Conservation (phyloP, 1,140 invertebrate genomes). For the Antheraea pernyi region DNA sequence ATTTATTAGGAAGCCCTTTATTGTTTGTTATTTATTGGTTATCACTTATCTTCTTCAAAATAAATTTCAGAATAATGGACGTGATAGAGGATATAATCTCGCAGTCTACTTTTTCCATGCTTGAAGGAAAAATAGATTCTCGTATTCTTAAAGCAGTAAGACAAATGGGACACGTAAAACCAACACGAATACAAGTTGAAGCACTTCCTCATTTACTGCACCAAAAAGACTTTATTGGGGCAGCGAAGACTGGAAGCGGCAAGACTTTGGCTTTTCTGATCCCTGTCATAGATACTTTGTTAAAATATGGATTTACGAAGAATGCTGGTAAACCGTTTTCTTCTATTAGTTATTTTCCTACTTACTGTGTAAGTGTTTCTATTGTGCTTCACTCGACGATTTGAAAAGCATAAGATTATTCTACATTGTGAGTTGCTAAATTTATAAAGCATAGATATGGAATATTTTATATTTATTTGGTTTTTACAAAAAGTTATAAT, state of each 20-base stretch:
- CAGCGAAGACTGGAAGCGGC: slow-evolving; percentile 96
- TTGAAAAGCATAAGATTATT: too few species aligned
- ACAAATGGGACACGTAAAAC: slow-evolving; percentile 80
- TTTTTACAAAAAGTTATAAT: too few species aligned
- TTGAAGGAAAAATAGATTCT: slow-evolving; percentile 61
- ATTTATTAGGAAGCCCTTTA: too few species aligned
- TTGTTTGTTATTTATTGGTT: too few species aligned
- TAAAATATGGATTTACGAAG: slow-evolving; percentile 86
- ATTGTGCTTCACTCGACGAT: too few species aligned
- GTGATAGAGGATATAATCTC: slow-evolving; percentile 37
- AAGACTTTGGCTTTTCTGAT: slow-evolving; percentile 97
- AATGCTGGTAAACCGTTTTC: slow-evolving; percentile 83
- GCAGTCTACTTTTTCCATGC: slow-evolving; percentile 54
- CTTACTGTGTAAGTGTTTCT: too few species aligned
- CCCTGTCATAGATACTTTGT: slow-evolving; percentile 89
- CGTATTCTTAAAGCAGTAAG: slow-evolving; percentile 45
- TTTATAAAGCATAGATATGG: too few species aligned
- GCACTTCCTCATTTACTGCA: slow-evolving; percentile 87
- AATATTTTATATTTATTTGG: too few species aligned
- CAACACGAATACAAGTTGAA: slow-evolving; percentile 94
- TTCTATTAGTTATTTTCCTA: too few species aligned
- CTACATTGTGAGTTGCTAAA: too few species aligned
- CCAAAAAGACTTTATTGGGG: slow-evolving; percentile 92
- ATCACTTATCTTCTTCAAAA: not conserved
- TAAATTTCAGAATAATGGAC: slow-evolving; percentile 30